phyloP scores from a whole-genome alignment of 2,113 vertebrate species.

The Lagopus leucura region DNA sequence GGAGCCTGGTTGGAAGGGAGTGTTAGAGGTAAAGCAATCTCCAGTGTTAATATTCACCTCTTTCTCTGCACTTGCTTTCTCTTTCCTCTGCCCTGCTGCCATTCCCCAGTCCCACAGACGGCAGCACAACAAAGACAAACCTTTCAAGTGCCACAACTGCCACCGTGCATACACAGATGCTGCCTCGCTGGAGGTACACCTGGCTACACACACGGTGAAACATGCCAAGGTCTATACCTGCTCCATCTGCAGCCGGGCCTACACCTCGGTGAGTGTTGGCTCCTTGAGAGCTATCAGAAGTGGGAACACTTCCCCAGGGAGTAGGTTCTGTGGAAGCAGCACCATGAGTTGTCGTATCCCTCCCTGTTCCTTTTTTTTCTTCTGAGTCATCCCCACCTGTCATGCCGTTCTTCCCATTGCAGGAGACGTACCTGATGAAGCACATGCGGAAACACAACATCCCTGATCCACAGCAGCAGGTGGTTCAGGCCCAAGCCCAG shows the following conservation, averaged over 20 bases:
- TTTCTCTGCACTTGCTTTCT: not conserved
- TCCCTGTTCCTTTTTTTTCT: not conserved
- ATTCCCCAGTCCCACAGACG: conserved; percentile 90
- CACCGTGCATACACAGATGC: conserved; percentile 95
- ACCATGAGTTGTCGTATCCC: rapidly evolving
- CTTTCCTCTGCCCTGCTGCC: not conserved
- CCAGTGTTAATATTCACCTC: not conserved
- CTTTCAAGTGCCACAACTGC: conserved; percentile 98
- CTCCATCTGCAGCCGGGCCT: conserved; percentile 96
- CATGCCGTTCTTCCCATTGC: not conserved
- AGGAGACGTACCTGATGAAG: conserved; percentile 99
- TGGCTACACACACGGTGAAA: conserved; percentile 96
- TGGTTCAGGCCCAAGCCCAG: conserved; percentile 76
- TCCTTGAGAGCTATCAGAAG: not conserved
- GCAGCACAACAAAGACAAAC: conserved; percentile 99
- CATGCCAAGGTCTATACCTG: conserved; percentile 97
- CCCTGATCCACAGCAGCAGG: conserved; percentile 80
- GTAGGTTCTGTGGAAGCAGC: not conserved
- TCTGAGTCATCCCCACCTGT: rapidly evolving
- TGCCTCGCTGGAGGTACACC: conserved; percentile 92
- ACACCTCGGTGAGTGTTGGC: conserved; percentile 90
- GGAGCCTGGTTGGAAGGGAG: not conserved
- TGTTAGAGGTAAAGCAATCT: not conserved
- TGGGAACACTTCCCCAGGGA: rapidly evolving
- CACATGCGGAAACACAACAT: conserved; percentile 99